These are phyloP conservation scores for Zootermopsis nevadensis DNA, from an alignment of 2,888 invertebrate genomes.

Conservation along the genomic window DNA sequence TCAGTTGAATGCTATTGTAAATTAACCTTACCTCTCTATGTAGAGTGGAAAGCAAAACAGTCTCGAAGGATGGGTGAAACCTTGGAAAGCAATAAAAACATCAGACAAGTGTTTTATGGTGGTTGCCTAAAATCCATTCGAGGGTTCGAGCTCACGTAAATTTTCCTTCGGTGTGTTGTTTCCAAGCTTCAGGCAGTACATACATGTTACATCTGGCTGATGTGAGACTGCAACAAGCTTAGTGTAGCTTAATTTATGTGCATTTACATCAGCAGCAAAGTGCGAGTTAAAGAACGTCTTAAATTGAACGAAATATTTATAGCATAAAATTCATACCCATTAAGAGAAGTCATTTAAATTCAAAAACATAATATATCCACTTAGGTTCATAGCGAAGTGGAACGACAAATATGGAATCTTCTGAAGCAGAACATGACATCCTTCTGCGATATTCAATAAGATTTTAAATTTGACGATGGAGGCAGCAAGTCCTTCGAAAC, in stretches of 20 bases:
- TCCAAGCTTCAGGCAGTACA: not conserved
- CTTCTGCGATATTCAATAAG: no score
- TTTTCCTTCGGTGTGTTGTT: not conserved
- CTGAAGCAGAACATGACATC: no score
- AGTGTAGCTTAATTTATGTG: not conserved
- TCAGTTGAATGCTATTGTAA: not conserved
- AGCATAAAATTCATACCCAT: not conserved
- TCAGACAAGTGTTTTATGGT: slow-evolving; percentile 31
- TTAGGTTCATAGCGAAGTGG: no score
- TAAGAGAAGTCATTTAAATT: no score
- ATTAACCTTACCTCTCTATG: not conserved
- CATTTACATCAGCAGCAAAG: not conserved
- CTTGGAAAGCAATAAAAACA: slow-evolving; percentile 15
- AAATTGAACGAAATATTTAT: not conserved
- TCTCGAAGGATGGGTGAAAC: not conserved
- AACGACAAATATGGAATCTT: no score
- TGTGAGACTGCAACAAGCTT: not conserved
- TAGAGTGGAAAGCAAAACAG: not conserved
- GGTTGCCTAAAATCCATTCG: not conserved
- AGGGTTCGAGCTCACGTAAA: not conserved
- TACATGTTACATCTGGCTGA: no score
- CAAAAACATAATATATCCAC: no score
- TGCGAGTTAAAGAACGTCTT: not conserved
- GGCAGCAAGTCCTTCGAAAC: no score
- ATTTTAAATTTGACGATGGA: no score